Evolutionary conservation across 2,797 vertebrate genomes (phyloP), one percentile per base, ranked within the genome.

Genomic region (Lithobates pipiens): DNA sequence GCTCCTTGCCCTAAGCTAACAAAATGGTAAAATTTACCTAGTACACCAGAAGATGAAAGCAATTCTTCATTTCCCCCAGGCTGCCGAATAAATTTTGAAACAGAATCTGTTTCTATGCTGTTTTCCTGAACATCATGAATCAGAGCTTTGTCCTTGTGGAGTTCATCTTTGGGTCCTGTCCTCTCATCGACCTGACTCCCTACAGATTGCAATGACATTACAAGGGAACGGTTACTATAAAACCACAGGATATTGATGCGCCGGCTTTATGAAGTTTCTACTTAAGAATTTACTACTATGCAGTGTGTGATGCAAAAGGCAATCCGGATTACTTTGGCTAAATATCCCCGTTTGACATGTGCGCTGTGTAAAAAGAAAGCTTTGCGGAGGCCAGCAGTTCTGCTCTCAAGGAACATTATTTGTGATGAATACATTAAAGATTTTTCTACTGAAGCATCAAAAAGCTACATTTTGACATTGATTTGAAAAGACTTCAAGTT

Each of bases 131-230:
- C 85, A 23, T 90, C 93, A 73, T 88, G 89, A 10, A 89, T 84
- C 73, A 96, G 93, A 25, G 86, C 39, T 81, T 90, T 91, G 44
- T 96, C 96, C 91, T 95, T 96, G 90, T 95, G 86, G 27, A 99
- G 91, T 89, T 97, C 97, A 88, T 98, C 97, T 90, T 98, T 99
- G 9, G 96, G 97, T 79, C 95, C 96, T 1, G 96, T 98, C 88
- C 96, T 96, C 88, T 97, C 97, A 91, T 97, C 96, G 71, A 95
- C 97, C 89, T 96, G 97, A 84, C 92, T 93, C 6, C 95, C 97
- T 98, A 92, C 88, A 88, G 57, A 11, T 89, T 90, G 85, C 44
- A 93, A 25, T 57, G 46, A 16, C 36, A 83, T 75, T 75, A 73
- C 42, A 44, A 87, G 23, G 15, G 16, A 25, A 3, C 46, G 10